A percentile compares a stretch with the other conserved stretches of the same genome.
These are phyloP conservation scores for Corvus moneduloides DNA, from an alignment of 2,113 vertebrate genomes.

Conservation along the genomic window DNA sequence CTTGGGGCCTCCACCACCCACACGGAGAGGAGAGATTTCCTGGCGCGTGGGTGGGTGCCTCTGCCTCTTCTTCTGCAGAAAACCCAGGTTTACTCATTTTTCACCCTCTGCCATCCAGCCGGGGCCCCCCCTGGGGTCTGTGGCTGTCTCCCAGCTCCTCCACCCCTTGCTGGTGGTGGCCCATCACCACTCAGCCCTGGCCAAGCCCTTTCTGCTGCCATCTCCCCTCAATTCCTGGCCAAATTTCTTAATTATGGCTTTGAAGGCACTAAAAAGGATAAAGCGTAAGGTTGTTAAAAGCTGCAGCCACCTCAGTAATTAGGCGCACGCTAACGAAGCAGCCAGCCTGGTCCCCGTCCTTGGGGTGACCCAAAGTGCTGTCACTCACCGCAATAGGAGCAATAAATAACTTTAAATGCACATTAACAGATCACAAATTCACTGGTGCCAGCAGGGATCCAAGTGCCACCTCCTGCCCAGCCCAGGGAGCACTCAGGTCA, in stretches of 20 bases:
- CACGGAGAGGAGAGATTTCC: conserved; percentile 77
- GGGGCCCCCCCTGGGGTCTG: background rate
- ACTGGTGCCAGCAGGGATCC: background rate
- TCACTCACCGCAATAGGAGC: background rate
- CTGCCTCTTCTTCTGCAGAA: conserved; percentile 58
- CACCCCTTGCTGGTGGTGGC: background rate
- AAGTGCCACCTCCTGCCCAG: background rate
- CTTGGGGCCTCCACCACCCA: conserved; percentile 72
- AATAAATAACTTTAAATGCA: background rate
- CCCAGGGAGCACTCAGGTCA: background rate
- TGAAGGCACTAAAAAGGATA: background rate
- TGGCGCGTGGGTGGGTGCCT: conserved; percentile 75
- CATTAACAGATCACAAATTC: background rate
- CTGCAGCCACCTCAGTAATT: background rate
- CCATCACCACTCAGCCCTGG: rapidly evolving
- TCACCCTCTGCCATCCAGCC: background rate
- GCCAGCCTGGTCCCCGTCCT: rapidly evolving
- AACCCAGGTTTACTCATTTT: conserved; percentile 44
- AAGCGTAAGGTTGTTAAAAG: background rate
- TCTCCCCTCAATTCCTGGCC: rapidly evolving
- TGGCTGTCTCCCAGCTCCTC: background rate
- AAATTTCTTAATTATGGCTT: background rate
- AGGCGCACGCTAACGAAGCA: rapidly evolving
- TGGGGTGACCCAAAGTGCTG: rapidly evolving
- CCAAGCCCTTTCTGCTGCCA: background rate